A percentile compares a stretch with the other conserved stretches of the same genome.
phyloP scores from a whole-genome alignment of 2,888 invertebrate genomes.

The Lamproptera curius region DNA sequence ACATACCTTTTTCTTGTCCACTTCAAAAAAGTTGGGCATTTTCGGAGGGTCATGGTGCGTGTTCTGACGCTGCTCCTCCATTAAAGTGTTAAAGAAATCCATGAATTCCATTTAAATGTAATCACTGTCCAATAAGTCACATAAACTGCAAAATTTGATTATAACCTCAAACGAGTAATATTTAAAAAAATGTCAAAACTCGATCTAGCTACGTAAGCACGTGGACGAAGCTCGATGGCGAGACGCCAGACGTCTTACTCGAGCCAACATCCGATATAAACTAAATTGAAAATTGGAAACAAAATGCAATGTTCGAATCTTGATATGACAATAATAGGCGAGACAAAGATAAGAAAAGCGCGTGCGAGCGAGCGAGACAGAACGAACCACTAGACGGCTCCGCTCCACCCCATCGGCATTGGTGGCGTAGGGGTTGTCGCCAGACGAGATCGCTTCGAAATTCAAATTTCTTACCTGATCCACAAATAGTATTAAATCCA shows the following conservation, averaged over 20 bases:
- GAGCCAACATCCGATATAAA: slow-evolving; percentile 75
- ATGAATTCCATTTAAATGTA: slow-evolving; percentile 60
- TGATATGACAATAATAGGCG: slow-evolving; percentile 77
- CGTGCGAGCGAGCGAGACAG: slow-evolving; percentile 47
- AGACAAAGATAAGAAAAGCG: slow-evolving; percentile 56
- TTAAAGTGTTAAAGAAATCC: slow-evolving; percentile 61
- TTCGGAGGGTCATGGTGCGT: slow-evolving; percentile 54
- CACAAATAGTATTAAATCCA: slow-evolving; percentile 42
- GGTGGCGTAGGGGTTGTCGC: slow-evolving; percentile 73
- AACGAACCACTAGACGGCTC: slow-evolving; percentile 50
- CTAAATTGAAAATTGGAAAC: slow-evolving; percentile 78
- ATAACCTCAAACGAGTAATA: slow-evolving; percentile 29
- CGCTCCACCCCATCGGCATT: slow-evolving; percentile 69
- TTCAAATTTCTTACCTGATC: slow-evolving; percentile 67
- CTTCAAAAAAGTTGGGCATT: slow-evolving; percentile 69
- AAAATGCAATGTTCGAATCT: slow-evolving; percentile 76
- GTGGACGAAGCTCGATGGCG: slow-evolving; percentile 59
- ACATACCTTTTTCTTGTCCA: slow-evolving; percentile 68
- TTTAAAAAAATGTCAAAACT: slow-evolving; percentile 34
- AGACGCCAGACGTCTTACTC: slow-evolving; percentile 67
- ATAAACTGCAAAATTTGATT: slow-evolving; percentile 30
- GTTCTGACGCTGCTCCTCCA: slow-evolving; percentile 56
- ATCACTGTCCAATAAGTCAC: slow-evolving; percentile 39
- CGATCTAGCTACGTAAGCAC: slow-evolving; percentile 50
- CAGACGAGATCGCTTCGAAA: slow-evolving; percentile 67